Percentiles rank a stretch among this genome's conserved stretches.
These are phyloP conservation scores for Marmota monax DNA, from an alignment of 2,113 vertebrate genomes.

Conservation along the genomic window DNA sequence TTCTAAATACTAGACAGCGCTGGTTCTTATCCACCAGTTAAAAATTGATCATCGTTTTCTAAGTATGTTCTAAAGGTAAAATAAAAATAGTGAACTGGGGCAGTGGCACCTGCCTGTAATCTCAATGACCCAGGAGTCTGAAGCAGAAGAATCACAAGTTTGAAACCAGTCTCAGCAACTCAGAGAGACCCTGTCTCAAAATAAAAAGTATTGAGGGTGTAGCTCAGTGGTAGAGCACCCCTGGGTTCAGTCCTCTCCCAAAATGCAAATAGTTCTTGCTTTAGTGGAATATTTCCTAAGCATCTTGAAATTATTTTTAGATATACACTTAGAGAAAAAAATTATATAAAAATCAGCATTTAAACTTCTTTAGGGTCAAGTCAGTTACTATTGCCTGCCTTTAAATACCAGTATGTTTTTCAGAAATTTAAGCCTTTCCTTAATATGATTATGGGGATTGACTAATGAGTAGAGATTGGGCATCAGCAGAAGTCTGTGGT, in stretches of 20 bases:
- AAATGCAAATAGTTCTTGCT: neutral
- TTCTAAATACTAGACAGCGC: neutral
- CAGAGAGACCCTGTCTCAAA: no score
- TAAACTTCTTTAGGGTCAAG: neutral
- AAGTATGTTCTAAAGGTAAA: slow-evolving; percentile 18
- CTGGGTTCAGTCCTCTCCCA: no score
- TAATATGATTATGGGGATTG: slow-evolving; percentile 23
- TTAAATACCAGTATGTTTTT: slow-evolving; percentile 17
- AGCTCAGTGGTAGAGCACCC: no score
- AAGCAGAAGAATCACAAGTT: no score
- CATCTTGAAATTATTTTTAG: slow-evolving; percentile 33
- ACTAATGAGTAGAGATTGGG: neutral
- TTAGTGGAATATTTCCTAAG: slow-evolving; percentile 19
- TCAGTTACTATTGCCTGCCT: neutral
- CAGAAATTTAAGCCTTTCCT: slow-evolving; percentile 52
- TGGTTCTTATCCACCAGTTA: slow-evolving; percentile 15
- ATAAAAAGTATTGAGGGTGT: no score
- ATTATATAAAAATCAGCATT: neutral
- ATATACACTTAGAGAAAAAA: neutral
- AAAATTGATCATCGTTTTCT: slow-evolving; percentile 42
- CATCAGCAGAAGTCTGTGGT: neutral
- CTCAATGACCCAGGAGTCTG: no score
- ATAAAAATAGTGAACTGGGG: neutral
- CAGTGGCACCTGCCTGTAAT: no score
- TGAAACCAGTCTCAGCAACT: no score